Evolutionary conservation across 2,888 invertebrate genomes (phyloP).

Genomic region (Thysanoteuthis rhombus): DNA sequence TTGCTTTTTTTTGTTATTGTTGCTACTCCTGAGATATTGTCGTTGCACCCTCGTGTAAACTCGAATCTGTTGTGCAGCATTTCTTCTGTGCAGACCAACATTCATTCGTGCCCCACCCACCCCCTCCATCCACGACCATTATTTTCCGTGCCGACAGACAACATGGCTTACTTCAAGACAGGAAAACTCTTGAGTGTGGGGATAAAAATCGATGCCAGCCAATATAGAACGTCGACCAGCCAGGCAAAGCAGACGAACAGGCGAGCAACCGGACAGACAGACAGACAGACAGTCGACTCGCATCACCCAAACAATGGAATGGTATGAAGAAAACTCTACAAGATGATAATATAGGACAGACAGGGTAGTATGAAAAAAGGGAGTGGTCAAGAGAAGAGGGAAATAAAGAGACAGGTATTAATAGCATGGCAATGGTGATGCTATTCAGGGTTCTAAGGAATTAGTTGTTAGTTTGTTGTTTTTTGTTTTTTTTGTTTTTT

Average conservation of each 20-base stretch:
- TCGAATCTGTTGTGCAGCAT: not conserved
- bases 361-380: not conserved
- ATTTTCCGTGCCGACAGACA: not conserved
- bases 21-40: not conserved
- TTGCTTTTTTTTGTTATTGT: not conserved
- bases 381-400: not conserved
- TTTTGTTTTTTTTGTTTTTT: not conserved
- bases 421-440: not conserved
- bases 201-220: not conserved
- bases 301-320: not conserved
- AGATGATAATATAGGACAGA: not conserved
- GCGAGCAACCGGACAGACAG: no score
- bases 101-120: not conserved
- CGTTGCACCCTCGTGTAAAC: not conserved
- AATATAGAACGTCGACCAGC: not conserved
- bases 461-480: not conserved
- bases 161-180: not conserved
- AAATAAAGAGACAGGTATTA: not conserved
- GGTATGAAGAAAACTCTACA: slow-evolving; percentile 12
- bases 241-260: no score
- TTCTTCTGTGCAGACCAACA: not conserved
- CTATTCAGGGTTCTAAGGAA: not conserved
- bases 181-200: not conserved
- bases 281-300: not conserved
- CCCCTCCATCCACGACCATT: not conserved